Evolutionary conservation across 2,113 vertebrate species (phyloP), one percentile per base, ranked within the genome.

Genomic region (Lanius collurio): DNA sequence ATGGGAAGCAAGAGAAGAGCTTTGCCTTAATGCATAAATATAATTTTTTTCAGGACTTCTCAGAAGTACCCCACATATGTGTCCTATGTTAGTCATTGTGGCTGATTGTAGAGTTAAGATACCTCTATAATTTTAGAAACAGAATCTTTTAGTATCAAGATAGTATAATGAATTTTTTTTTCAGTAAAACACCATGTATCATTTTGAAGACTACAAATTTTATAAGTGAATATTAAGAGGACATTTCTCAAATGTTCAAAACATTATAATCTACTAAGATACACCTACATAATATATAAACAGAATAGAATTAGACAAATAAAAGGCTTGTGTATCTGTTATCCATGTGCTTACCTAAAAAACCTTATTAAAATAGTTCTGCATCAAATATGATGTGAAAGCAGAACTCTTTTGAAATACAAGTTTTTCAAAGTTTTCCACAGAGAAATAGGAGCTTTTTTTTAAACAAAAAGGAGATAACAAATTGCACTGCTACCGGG

Each of bases 391-490:
- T 46, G 13, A 71, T 37, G 12, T 69, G 42, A 91, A 91, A 91
- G 27, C 15, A 95, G 62, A 89, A 76, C 16, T 65, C 11, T 35
- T 94, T 80, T 42, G 46, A 87, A 87, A 88, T 52, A 46, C 17
- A 70, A 77, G 5, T 35, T 70, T 93, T 94, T 69, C 22, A 80
- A 93, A 75, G 20, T 86, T 93, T 94, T 92, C 53, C 39, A 78
- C 3, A 5, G 68, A 90, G 44, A 88, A 94, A 87, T 10, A 59
- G 15, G 15, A 93, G 8, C 0, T 15, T 39, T 73, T 69, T 41
- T 26, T 12, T 6, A 4, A 37, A 67, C 9, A 20, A 16, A 82
- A 57, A 46, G 4, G 12, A 77, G 21, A 33, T 59, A 80, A 82
- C 21, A 76, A 87, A 84, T 42, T 57, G 21, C 37, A 65, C 47